These are phyloP conservation scores for Drosophila infuscata DNA, from an alignment of 2,888 invertebrate genomes.

Conservation along the genomic window DNA sequence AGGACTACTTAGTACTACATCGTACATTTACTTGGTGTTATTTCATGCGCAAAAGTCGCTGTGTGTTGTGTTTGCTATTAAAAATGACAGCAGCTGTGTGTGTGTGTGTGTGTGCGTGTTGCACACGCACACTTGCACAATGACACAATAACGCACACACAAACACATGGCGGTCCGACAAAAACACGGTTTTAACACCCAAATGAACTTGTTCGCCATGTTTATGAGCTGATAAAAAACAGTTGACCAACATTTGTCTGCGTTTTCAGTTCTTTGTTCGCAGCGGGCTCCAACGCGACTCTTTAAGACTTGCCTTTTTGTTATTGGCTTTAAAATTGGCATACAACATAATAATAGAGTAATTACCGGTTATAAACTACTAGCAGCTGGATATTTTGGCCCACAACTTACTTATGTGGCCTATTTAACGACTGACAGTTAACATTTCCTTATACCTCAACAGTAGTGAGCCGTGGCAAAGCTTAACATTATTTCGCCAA, in stretches of 20 bases:
- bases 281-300: not conserved
- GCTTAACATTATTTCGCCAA: slow-evolving; percentile 48
- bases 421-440: slow-evolving; percentile 48
- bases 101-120: slow-evolving; percentile 32
- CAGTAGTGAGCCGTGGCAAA: slow-evolving; percentile 53
- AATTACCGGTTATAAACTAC: slow-evolving; percentile 9
- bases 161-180: slow-evolving; percentile 59
- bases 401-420: slow-evolving; percentile 35
- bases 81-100: slow-evolving; percentile 71
- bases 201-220: slow-evolving; percentile 79
- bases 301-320: slow-evolving; percentile 25
- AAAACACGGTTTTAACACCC: slow-evolving; percentile 77
- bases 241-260: slow-evolving; percentile 80
- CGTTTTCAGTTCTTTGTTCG: slow-evolving; percentile 16
- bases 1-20: slow-evolving; percentile 74
- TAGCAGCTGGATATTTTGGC: slow-evolving; percentile 19
- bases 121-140: slow-evolving; percentile 37
- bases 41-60: slow-evolving; percentile 81
- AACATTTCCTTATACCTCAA: slow-evolving; percentile 52
- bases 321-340: slow-evolving; percentile 27
- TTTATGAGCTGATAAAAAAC: slow-evolving; percentile 82
- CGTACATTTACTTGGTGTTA: slow-evolving; percentile 73
- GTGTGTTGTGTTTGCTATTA: slow-evolving; percentile 81
- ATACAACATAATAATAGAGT: not conserved
- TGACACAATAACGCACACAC: slow-evolving; percentile 23